Conservation (phyloP, 2,888 invertebrate species). For the Aspidapion aeneum region DNA sequence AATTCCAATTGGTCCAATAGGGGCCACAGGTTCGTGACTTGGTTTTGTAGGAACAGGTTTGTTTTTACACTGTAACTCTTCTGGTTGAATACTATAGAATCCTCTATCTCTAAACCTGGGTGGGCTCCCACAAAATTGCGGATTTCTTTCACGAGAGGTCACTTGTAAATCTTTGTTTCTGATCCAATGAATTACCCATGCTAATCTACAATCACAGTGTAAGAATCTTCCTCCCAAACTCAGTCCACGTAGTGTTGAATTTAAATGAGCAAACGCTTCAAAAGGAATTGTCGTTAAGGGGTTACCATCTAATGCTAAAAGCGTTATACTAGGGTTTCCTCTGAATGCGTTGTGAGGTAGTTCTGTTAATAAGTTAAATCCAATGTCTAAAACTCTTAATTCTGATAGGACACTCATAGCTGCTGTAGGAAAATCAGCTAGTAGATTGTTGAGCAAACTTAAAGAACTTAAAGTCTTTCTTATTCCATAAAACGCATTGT, state of each 20-base stretch:
- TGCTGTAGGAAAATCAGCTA: conserved; percentile 81
- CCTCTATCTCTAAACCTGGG: conserved; percentile 73
- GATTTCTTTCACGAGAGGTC: conserved; percentile 86
- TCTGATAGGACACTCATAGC: conserved; percentile 76
- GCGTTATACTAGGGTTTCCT: conserved; percentile 79
- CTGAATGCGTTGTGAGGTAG: conserved; percentile 76
- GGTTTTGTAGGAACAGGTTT: background rate
- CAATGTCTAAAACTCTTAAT: conserved; percentile 84
- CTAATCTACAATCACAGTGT: conserved; percentile 82
- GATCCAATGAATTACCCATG: conserved; percentile 89
- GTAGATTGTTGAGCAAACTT: conserved; percentile 83
- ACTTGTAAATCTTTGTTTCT: conserved; percentile 84
- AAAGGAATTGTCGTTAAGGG: conserved; percentile 81
- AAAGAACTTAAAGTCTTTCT: conserved; percentile 81
- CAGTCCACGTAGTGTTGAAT: conserved; percentile 77
- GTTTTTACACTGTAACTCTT: conserved; percentile 60
- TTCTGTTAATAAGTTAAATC: conserved; percentile 83
- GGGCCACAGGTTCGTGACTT: conserved; percentile 45
- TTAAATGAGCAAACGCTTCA: conserved; percentile 72
- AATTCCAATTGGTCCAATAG: conserved; percentile 47
- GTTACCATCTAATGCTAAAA: conserved; percentile 88
- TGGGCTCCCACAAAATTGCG: conserved; percentile 89
- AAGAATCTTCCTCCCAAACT: conserved; percentile 86
- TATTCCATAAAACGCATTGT: conserved; percentile 75
- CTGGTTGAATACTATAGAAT: conserved; percentile 82